Evolutionary conservation across 2,113 vertebrate genomes (phyloP).

Genomic region (Syngnathus floridae): DNA sequence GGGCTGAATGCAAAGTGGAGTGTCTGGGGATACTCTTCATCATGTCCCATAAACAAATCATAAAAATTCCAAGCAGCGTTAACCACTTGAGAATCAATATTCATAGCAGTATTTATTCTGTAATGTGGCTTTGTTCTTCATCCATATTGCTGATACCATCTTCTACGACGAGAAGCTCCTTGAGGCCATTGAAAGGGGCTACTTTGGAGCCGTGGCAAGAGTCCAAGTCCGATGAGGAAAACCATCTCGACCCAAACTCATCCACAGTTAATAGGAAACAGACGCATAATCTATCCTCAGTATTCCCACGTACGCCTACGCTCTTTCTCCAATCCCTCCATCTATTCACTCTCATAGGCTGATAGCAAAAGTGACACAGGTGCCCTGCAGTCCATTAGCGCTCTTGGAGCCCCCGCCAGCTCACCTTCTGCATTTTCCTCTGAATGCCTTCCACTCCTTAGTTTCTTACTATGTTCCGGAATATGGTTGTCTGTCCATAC

Average conservation of each 20-base stretch:
- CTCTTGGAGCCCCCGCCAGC: slow-evolving; percentile 33
- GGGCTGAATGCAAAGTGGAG: not conserved
- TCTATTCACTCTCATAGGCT: slow-evolving; percentile 36
- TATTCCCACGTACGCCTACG: slow-evolving; percentile 38
- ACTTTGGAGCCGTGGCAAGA: slow-evolving; percentile 26
- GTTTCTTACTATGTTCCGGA: slow-evolving; percentile 16
- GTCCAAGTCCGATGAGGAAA: slow-evolving; percentile 40
- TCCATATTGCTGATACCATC: slow-evolving; percentile 39
- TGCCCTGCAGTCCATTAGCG: slow-evolving; percentile 64
- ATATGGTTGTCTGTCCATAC: slow-evolving; percentile 4
- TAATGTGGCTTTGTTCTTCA: slow-evolving; percentile 20
- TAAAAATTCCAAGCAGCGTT: not conserved
- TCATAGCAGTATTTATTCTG: slow-evolving; percentile 14
- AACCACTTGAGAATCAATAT: slow-evolving; percentile 27
- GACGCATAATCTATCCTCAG: slow-evolving; percentile 52
- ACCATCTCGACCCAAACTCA: slow-evolving; percentile 54
- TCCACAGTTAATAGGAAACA: slow-evolving; percentile 55
- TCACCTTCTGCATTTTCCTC: slow-evolving; percentile 46
- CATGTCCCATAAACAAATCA: not conserved
- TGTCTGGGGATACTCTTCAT: not conserved
- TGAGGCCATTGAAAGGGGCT: slow-evolving; percentile 28
- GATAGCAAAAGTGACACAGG: slow-evolving; percentile 65
- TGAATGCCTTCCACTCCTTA: slow-evolving; percentile 24
- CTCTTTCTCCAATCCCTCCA: slow-evolving; percentile 50
- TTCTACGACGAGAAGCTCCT: slow-evolving; percentile 23